Base-by-base conservation (phyloP, 2,797 vertebrate genomes). In the Rhabdophis nuchalis region DNA sequence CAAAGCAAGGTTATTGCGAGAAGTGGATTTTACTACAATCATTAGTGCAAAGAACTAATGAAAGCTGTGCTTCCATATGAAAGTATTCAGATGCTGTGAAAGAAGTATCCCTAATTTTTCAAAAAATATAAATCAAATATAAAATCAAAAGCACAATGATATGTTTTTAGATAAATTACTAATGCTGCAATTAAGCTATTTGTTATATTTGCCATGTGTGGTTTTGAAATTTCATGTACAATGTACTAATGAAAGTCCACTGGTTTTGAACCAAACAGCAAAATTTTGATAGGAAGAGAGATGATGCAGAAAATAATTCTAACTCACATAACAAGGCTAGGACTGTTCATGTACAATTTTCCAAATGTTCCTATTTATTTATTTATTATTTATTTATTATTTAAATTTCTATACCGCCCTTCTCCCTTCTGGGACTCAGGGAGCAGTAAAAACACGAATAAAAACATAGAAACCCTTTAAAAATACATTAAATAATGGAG, bases 71-170 rank as follows among this genome's bases (percentile, higher is more conserved):
- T 93, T 88, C 89, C 68, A 87, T 64, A 93, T 91, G 89, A 91
- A 93, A 93, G 32, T 91, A 72, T 85, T 88, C 88, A 93, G 86
- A 85, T 90, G 56, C 68, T 72, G 32, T 93, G 89, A 90, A 93
- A 93, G 68, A 90, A 46, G 32, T 64, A 90, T 86, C 56, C n/a
- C 64, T 93, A 91, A 91, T 91, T 93, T 61, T 29, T 50, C 7
- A 25, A 93, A 91, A 93, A 93, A 91, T 91, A 68, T 85, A 88
- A 91, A 93, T 90, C 86, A 88, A 90, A 93, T 93, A 72, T 46
- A 82, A 61, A 91, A 93, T 93, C 68, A 85, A 85, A 32, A 93
- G 46, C 85, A 46, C n/a, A 90, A 92, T n/a, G 53, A n/a, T 53
- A 41, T 32, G 27, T 14, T 88, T 12, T n/a, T 53, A 41, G 25